A percentile compares a stretch with the other conserved stretches of the same genome.
Conservation (phyloP, 2,797 vertebrate genomes). For the Notolabrus celidotus region DNA sequence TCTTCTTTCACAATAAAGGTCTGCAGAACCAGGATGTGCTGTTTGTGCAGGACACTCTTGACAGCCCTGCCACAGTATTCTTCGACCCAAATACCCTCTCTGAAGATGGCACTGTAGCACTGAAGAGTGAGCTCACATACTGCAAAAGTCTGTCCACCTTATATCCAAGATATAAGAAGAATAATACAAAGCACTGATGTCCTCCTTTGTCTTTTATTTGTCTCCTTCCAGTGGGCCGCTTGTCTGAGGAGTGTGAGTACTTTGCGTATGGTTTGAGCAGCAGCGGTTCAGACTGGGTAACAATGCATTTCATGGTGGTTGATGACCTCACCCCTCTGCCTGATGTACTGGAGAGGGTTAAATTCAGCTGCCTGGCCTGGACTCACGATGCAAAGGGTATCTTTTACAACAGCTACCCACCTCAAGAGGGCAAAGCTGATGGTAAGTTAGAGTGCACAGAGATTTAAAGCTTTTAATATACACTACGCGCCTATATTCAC, state of each 20-base stretch:
- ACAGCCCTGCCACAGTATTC: constrained; percentile 74
- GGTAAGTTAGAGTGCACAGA: constrained; percentile 62
- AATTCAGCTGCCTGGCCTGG: constrained; percentile 87
- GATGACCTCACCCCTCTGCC: constrained; percentile 75
- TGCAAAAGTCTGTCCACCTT: too few species aligned
- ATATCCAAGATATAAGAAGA: not conserved
- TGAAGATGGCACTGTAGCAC: constrained; percentile 84
- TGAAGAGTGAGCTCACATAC: constrained; percentile 77
- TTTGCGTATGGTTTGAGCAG: constrained; percentile 86
- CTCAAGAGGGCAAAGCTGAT: constrained; percentile 80
- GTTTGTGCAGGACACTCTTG: constrained; percentile 83
- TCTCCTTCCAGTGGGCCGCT: constrained; percentile 75
- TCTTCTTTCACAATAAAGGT: constrained; percentile 85
- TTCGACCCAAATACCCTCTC: constrained; percentile 86
- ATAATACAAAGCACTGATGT: not conserved
- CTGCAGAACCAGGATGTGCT: constrained; percentile 86
- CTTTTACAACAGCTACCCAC: constrained; percentile 86
- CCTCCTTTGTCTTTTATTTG: not conserved
- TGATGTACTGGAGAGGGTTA: constrained; percentile 83
- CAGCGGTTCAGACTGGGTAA: constrained; percentile 86
- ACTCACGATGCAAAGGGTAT: constrained; percentile 84
- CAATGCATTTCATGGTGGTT: constrained; percentile 78
- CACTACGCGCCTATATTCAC: too few species aligned
- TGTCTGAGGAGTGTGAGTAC: constrained; percentile 85
- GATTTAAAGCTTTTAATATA: not conserved